Evolutionary conservation across 92 coral and sea anemone genomes (phyloP).

Genomic region (Actinernus sp.): DNA sequence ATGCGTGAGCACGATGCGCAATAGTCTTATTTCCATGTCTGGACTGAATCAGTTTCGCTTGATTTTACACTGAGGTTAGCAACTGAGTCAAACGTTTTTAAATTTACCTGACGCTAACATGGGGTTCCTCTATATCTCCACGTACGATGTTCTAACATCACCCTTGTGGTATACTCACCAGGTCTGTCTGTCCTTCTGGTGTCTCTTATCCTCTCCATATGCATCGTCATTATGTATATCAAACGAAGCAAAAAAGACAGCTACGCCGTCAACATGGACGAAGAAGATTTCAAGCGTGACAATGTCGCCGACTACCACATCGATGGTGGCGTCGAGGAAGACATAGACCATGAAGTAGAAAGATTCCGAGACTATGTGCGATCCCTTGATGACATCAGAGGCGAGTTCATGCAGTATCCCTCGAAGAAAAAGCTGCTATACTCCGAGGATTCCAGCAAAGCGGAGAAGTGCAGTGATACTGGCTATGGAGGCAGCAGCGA

Average conservation of each 20-base stretch:
- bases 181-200: conserved; percentile 76
- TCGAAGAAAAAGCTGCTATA: conserved; percentile 5
- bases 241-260: conserved; percentile 50
- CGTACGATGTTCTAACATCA: no score
- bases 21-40: no score
- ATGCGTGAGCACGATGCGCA: no score
- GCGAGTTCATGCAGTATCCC: conserved; percentile 5
- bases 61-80: no score
- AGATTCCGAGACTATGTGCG: conserved; percentile 59
- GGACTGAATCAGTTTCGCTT: no score
- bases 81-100: no score
- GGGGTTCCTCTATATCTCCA: no score
- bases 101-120: no score
- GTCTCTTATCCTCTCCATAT: conserved; percentile 53
- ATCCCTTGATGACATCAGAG: conserved; percentile 39
- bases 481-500: conserved; percentile 50
- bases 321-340: conserved; percentile 88
- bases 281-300: conserved; percentile 80
- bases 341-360: conserved; percentile 42
- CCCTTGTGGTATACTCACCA: no score
- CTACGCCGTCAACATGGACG: conserved; percentile 49
- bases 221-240: conserved; percentile 66
- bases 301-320: conserved; percentile 83
- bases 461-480: conserved; percentile 12
- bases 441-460: conserved; percentile 9